Evolutionary conservation across 2,888 invertebrate genomes (phyloP).

Genomic region (Fragum whitleyi): DNA sequence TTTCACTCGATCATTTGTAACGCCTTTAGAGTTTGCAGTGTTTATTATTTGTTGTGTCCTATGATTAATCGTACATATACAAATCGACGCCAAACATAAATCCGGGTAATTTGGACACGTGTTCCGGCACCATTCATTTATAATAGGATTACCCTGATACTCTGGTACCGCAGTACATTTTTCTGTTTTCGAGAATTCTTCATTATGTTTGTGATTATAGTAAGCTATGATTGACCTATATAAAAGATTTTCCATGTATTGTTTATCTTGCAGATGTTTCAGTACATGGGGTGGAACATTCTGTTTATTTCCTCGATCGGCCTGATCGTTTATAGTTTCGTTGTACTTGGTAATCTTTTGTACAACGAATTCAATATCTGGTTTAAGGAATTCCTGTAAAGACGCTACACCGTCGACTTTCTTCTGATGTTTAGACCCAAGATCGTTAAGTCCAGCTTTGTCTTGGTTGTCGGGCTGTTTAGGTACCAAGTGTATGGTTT

Average conservation of each 20-base stretch:
- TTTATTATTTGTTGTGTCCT: neutral
- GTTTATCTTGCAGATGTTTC: neutral
- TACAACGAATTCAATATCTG: neutral
- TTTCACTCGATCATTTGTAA: neutral
- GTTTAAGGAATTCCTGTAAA: neutral
- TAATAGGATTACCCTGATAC: conserved; percentile 47
- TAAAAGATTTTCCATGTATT: conserved; percentile 16
- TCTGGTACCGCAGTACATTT: conserved; percentile 9
- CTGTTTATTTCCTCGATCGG: neutral
- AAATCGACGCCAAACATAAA: conserved; percentile 36
- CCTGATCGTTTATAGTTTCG: neutral
- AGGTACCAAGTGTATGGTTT: conserved; percentile 31
- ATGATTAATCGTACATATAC: neutral
- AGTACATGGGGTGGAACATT: neutral
- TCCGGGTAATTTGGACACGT: conserved; percentile 15
- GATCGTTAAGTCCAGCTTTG: conserved; percentile 34
- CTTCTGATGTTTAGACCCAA: conserved; percentile 27
- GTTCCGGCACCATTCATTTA: conserved; percentile 46
- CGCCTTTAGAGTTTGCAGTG: neutral
- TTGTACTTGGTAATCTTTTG: conserved; percentile 2
- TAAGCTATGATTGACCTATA: conserved; percentile 2
- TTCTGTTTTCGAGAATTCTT: neutral
- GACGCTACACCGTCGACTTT: neutral
- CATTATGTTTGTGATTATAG: neutral
- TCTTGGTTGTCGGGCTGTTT: neutral